Evolutionary conservation across 2,888 invertebrate genomes (phyloP), one percentile per base, ranked within the genome.

Genomic region (Eutolmus rufibarbis): DNA sequence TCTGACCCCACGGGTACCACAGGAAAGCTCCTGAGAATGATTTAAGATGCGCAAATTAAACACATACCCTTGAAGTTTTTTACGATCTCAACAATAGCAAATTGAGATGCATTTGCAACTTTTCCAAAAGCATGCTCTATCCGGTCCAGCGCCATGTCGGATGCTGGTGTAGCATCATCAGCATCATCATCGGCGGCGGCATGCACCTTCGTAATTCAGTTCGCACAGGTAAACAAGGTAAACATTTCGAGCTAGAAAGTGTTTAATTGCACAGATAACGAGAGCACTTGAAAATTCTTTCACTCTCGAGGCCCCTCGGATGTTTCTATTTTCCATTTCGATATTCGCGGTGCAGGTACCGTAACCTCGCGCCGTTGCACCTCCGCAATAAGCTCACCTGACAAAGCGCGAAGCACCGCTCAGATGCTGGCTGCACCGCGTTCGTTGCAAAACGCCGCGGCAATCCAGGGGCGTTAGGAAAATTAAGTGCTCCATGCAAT

Each of bases 201-300:
- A 16, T 23, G 37, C 40, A 23, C 57, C 74, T 84, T 84, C 23
- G 43, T 84, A 84, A 84, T 84, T 74, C 66, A 84, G 74, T 74
- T 84, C 74, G 66, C 84, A 84, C 81, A 51, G 56, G 81, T 66
- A 66, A 84, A 74, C 51, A 28, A 40, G 40, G 40, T 40, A 40
- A 40, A 40, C 43, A 46, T 84, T 40, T 84, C 40, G 12, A 40
- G 74, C 37, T 84, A 84, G 84, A 84, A 84, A 84, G 84, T 84
- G 84, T 84, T 84, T 84, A 84, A 84, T 84, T 84, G 74, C 40
- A 40, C 9, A 40, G 74, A 57, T 84, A 84, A 84, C 66, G 74
- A 84, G 51, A 43, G 40, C 84, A 84, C 84, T 40, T 84, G 84
- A 66, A 84, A 31, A 84, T 84, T 84, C 57, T 66, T 84, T 84